Percentiles rank a stretch among this genome's conserved stretches.
These are phyloP conservation scores for Hirtodrosophila histrioides DNA, from an alignment of 2,888 invertebrate genomes.

Conservation along the genomic window DNA sequence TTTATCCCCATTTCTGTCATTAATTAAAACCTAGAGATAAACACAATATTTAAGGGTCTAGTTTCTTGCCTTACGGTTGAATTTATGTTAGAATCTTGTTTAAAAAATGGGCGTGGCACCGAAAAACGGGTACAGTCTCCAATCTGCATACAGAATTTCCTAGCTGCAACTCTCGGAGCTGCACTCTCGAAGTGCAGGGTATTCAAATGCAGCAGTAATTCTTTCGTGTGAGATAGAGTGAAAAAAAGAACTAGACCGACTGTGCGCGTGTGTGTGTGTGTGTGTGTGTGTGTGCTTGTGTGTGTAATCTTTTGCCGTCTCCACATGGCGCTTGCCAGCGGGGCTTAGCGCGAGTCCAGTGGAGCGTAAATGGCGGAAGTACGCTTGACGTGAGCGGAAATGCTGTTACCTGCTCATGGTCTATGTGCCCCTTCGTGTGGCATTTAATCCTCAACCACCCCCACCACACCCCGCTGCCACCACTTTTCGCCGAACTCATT, in stretches of 20 bases:
- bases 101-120: too few species aligned
- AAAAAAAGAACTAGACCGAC: slow-evolving; percentile 9
- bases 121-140: too few species aligned
- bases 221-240: slow-evolving; percentile 12
- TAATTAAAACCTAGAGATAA: too few species aligned
- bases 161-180: neutral
- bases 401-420: slow-evolving; percentile 45
- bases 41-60: too few species aligned
- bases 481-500: slow-evolving; percentile 34
- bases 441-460: slow-evolving; percentile 13
- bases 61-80: too few species aligned
- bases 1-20: too few species aligned
- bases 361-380: slow-evolving; percentile 52
- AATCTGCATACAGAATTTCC: too few species aligned
- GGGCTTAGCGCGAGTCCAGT: slow-evolving; percentile 21
- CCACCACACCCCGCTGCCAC: neutral
- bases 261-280: neutral
- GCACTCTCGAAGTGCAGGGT: too few species aligned
- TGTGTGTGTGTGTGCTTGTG: slow-evolving; percentile 3
- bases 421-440: slow-evolving; percentile 7
- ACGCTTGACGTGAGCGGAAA: slow-evolving; percentile 64
- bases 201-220: slow-evolving; percentile 6
- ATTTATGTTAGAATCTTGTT: too few species aligned
- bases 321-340: slow-evolving; percentile 2
- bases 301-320: slow-evolving; percentile 21